Conservation (phyloP, 2,888 invertebrate species). For the Papilio demoleus region DNA sequence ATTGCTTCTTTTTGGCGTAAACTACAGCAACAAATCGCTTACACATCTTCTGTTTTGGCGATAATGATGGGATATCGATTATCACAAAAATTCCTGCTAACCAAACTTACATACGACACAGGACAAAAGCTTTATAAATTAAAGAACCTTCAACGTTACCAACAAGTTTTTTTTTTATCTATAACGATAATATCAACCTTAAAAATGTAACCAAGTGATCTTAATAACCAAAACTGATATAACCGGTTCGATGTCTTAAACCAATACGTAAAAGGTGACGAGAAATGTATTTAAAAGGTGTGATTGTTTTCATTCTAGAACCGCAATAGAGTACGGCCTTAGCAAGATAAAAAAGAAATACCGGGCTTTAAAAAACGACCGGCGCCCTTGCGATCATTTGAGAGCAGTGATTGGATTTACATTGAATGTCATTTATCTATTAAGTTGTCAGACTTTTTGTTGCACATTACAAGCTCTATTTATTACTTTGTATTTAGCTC, state of each 20-base stretch:
- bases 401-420: constrained; percentile 46
- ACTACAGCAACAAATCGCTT: too few relatives aligned
- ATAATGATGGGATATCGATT: too few relatives aligned
- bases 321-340: constrained; percentile 16
- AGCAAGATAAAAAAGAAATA: constrained; percentile 46
- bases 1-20: too few relatives aligned
- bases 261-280: constrained; percentile 1
- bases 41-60: too few relatives aligned
- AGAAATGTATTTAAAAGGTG: constrained; percentile 5
- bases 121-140: background rate
- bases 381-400: constrained; percentile 53
- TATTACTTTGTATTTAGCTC: constrained; percentile 24
- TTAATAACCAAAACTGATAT: constrained; percentile 3
- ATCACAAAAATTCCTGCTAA: too few relatives aligned
- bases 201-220: constrained; percentile 1
- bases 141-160: background rate
- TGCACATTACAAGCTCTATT: constrained; percentile 45
- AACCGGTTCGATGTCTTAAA: constrained; percentile 9
- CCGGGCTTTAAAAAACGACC: constrained; percentile 50
- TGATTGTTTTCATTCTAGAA: constrained; percentile 5
- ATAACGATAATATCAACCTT: background rate
- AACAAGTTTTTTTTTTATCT: background rate
- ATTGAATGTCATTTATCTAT: constrained; percentile 62
- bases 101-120: background rate
- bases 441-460: constrained; percentile 55